phyloP scores from a whole-genome alignment of 2,888 invertebrate genomes.

The Apamea crenata region DNA sequence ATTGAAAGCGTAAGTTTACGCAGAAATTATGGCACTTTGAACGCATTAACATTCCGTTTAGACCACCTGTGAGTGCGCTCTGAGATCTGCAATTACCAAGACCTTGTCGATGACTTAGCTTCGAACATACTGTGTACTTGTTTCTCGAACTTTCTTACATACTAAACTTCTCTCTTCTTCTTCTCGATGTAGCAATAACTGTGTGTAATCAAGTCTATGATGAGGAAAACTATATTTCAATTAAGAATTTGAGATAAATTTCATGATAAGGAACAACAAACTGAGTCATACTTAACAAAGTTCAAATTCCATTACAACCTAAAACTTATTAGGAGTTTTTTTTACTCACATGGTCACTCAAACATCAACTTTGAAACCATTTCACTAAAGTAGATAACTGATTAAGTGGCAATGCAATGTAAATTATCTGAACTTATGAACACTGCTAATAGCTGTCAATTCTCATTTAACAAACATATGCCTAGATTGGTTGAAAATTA shows the following conservation, averaged over 20 bases:
- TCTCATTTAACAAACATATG: not conserved
- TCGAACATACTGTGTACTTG: conserved; percentile 51
- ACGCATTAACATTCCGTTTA: conserved; percentile 79
- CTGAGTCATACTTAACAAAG: no score
- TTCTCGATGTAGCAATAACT: not conserved
- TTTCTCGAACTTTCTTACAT: conserved; percentile 9
- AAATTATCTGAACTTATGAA: not conserved
- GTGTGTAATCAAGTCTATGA: not conserved
- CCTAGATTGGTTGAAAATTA: not conserved
- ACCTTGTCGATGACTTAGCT: conserved; percentile 67
- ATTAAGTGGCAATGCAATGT: not conserved
- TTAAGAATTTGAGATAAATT: not conserved
- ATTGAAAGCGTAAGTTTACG: conserved; percentile 71
- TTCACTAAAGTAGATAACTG: not conserved
- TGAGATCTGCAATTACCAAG: conserved; percentile 79
- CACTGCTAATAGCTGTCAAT: not conserved
- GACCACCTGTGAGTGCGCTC: conserved; percentile 82
- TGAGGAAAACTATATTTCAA: not conserved
- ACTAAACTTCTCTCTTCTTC: no score
- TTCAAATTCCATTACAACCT: not conserved
- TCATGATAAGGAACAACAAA: not conserved
- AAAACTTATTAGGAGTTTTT: not conserved
- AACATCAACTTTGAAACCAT: not conserved
- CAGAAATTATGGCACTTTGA: conserved; percentile 80
- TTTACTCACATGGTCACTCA: not conserved